phyloP scores from a whole-genome alignment of 2,113 vertebrate genomes.

The Acanthochromis polyacanthus region DNA sequence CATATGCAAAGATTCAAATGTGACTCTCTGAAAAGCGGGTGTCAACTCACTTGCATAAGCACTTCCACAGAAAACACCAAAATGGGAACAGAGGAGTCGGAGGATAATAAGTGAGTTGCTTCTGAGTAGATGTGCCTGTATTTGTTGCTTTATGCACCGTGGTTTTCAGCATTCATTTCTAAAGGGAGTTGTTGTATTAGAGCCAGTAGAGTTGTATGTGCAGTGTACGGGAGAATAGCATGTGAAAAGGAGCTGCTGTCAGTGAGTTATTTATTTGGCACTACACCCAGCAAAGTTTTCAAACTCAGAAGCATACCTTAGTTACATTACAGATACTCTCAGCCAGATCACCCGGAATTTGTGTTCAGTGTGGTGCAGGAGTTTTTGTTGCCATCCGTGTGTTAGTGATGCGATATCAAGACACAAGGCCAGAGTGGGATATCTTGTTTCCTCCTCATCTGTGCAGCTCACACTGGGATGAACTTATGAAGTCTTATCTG shows the following conservation, averaged over 20 bases:
- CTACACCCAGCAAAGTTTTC: background rate
- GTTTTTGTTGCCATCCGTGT: conserved; percentile 10
- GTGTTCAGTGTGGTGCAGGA: background rate
- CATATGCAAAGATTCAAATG: conserved; percentile 55
- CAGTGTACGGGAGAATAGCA: background rate
- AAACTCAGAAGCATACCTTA: background rate
- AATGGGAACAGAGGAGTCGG: conserved; percentile 10
- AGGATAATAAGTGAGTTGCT: background rate
- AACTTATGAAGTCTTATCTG: conserved; percentile 60
- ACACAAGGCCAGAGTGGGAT: conserved; percentile 29
- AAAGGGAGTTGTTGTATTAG: background rate
- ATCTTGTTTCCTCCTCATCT: conserved; percentile 39
- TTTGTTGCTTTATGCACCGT: background rate
- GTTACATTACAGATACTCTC: background rate
- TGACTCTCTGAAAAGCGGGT: conserved; percentile 32
- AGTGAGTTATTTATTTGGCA: background rate
- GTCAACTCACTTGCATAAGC: conserved; percentile 22
- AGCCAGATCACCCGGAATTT: background rate
- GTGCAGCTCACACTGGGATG: conserved; percentile 28
- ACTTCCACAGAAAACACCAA: conserved; percentile 4
- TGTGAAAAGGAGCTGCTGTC: background rate
- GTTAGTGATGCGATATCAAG: conserved; percentile 38
- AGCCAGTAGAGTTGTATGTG: background rate
- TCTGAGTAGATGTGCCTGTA: background rate
- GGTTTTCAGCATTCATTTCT: background rate